These are phyloP conservation scores for Halocaridina rubra DNA, from an alignment of 2,888 invertebrate species.

Conservation along the genomic window DNA sequence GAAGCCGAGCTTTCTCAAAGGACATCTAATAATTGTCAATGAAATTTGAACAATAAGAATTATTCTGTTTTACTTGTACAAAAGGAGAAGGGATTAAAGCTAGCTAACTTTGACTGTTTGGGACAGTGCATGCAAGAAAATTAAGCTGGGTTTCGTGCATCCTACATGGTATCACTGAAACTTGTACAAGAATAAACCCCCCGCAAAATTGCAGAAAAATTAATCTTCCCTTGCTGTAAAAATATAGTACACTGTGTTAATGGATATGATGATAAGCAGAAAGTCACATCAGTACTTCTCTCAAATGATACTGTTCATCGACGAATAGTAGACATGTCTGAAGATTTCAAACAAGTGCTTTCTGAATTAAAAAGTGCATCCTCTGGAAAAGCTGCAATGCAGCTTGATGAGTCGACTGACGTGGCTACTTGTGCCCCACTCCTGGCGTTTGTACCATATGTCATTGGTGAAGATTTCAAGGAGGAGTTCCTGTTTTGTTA, in stretches of 20 bases:
- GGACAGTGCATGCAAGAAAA: conserved; percentile 32
- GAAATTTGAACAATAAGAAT: no score
- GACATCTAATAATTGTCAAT: no score
- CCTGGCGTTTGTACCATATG: background rate
- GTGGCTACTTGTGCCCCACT: background rate
- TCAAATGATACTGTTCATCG: background rate
- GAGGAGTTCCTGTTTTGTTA: background rate
- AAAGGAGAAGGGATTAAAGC: conserved; percentile 24
- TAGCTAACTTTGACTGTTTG: conserved; percentile 19
- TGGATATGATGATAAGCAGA: conserved; percentile 7
- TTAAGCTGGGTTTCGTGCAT: conserved; percentile 41
- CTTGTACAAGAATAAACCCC: conserved; percentile 27
- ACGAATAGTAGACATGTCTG: background rate
- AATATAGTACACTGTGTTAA: conserved; percentile 14
- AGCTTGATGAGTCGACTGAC: background rate
- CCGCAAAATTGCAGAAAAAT: conserved; percentile 28
- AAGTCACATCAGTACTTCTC: conserved; percentile 18
- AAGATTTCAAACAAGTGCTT: background rate
- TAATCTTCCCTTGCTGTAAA: conserved; percentile 25
- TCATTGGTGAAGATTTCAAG: background rate
- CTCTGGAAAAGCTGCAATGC: background rate
- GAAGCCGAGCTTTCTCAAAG: conserved; percentile 13
- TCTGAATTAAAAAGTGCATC: background rate
- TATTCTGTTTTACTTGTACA: background rate
- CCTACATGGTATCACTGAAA: conserved; percentile 34